A percentile compares a stretch with the other conserved stretches of the same genome.
These are phyloP conservation scores for Myrmecobius fasciatus DNA, from an alignment of 2,113 vertebrate species.

Conservation along the genomic window DNA sequence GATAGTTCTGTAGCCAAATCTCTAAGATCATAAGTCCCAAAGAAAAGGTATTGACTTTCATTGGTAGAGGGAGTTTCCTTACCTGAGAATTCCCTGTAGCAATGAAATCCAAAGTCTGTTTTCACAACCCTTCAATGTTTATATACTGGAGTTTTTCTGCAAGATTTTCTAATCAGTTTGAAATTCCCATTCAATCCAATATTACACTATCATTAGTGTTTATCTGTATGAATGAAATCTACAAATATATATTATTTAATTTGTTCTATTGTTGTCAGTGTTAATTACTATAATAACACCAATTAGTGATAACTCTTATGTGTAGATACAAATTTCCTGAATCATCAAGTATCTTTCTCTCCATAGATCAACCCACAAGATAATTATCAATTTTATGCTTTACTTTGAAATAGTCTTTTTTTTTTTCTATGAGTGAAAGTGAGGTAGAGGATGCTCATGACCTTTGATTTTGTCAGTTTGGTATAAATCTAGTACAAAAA, in stretches of 20 bases:
- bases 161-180: neutral
- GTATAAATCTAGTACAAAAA: neutral
- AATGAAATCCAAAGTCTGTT: neutral
- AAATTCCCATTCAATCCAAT: neutral
- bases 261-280: neutral
- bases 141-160: neutral
- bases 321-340: neutral
- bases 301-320: neutral
- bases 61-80: neutral
- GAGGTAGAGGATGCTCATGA: too few relatives aligned
- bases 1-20: neutral
- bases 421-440: neutral
- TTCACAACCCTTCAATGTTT: neutral
- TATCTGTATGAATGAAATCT: conserved; percentile 9
- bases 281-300: neutral
- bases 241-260: conserved; percentile 28
- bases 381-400: conserved; percentile 2
- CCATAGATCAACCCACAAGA: neutral
- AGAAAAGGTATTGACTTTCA: neutral
- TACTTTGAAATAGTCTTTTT: neutral
- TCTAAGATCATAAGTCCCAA: neutral
- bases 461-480: neutral
- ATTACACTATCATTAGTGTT: neutral
- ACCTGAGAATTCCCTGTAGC: neutral
- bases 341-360: conserved; percentile 10